Evolutionary conservation across 2,888 invertebrate species (phyloP), one percentile per base, ranked within the genome.

Genomic region (Nowickia ferox): DNA sequence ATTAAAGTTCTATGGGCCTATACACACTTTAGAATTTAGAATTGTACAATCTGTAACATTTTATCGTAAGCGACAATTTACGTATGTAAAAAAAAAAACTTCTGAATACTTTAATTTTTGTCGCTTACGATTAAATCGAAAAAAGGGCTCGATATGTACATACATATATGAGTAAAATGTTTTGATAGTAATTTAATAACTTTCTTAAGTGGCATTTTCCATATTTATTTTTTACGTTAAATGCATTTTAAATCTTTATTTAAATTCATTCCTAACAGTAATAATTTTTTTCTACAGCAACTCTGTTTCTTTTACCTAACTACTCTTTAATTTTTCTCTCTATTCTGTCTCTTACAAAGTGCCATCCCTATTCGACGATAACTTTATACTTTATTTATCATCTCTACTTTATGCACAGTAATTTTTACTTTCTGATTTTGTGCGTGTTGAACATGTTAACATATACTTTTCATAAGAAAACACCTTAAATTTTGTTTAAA

Each of bases 361-460:
- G 11, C 30, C 77, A 77, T 77, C 57, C n/a, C 65, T 42, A 65
- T 2, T 17, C 4, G 1, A 30, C 63, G 63, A 84, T 69, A 66
- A 65, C 57, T 59, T 51, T 1, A 17, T 2, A n/a, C 30, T 6
- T 30, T 59, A n/a, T 53, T 57, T 57, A n/a, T 63, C 69, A 75
- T 75, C 84, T 63, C 79, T 80, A 80, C 65, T 84, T 69, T 84
- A 66, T 72, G 72, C 77, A 84, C 57, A 65, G 82, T 65, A 83
- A 65, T 76, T 80, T 75, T 76, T 76, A 55, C 76, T 82, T 71
- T 71, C 76, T 76, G 69, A 42, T 59, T 66, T 82, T 38, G 72
- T 76, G 76, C 74, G 68, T 85, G 78, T 82, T 63, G 30, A 63
- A 81, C 82, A 63, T 86, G 74, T 78, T 69, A 30, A 51, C 13